Evolutionary conservation across 2,797 vertebrate genomes (phyloP), one percentile per base, ranked within the genome.

Genomic region (Enteromius afrohamiltoni): DNA sequence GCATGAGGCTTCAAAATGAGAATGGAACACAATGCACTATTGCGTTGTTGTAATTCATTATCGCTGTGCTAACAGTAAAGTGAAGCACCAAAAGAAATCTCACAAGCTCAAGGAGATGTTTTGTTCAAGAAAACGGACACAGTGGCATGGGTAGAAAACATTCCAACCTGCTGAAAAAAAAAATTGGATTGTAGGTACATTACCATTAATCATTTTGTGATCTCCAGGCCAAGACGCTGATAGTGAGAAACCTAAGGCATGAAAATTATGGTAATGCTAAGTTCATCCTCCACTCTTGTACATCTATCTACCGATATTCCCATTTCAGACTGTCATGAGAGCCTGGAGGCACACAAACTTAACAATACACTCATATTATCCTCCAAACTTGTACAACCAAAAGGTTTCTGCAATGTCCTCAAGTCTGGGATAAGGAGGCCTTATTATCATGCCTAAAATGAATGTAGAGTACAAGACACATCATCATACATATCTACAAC

Each of bases 161-260:
- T 26, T 23, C 23, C 47, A 29, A 60, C 58, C 55, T 34, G 26
- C 47, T 4, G 10, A 74, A 26, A 9, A 45, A 45, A 87, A 76
- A 11, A 70, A 74, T 42, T 6, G 40, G 45, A 55, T 79, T 58
- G 29, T 26, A 34, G 60, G 37, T 64, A 19, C 69, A 49, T 79
- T 42, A 26, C 17, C 17, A 31, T 60, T 3, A 82, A 64, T 23
- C 14, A 26, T 64, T 71, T 69, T 47, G 17, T 45, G 60, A 55
- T 53, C 4, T 19, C 42, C 13, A 58, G 81, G 60, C 31, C 68
- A 64, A 60, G 5, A 3, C 31, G 49, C 8, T 83, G 70, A 73
- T 1, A 55, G 31, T n/a, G 60, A 70, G 21, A 37, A 64, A 64
- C 55, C 79, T 88, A 86, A 85, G 87, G 83, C 83, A 85, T 85